phyloP scores from a whole-genome alignment of 2,797 vertebrate genomes.

The Eospalax fontanierii region DNA sequence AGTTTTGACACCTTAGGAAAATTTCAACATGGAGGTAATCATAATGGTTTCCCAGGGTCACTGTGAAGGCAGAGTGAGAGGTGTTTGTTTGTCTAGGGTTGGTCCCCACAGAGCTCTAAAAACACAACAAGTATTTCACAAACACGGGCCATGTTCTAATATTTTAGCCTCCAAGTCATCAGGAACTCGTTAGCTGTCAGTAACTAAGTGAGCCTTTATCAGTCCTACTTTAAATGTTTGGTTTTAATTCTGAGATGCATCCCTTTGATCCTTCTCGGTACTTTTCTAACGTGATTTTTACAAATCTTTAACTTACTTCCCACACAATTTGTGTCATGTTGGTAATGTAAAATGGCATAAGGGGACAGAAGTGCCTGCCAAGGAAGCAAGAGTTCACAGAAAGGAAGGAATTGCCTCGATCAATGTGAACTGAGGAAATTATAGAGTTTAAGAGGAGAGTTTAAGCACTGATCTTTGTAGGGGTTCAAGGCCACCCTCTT shows the following conservation, averaged over 20 bases:
- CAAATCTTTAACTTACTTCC: slow-evolving; percentile 38
- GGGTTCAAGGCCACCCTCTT: not conserved
- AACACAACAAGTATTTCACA: not conserved
- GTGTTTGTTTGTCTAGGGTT: not conserved
- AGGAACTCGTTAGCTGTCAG: slow-evolving; percentile 24
- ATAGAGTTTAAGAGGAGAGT: slow-evolving; percentile 16
- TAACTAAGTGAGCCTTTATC: not conserved
- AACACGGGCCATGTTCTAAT: too few relatives aligned
- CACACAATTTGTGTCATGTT: not conserved
- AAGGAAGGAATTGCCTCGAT: not conserved
- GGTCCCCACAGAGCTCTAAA: not conserved
- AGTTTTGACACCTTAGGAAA: slow-evolving; percentile 17
- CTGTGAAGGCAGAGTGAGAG: not conserved
- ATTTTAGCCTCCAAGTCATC: not conserved
- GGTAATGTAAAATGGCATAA: not conserved
- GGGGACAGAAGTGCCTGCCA: not conserved
- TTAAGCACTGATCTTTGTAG: not conserved
- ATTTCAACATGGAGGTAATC: not conserved
- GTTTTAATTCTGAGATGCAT: slow-evolving; percentile 51
- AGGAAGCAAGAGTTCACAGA: not conserved
- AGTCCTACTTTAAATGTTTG: slow-evolving; percentile 30
- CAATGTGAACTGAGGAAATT: not conserved
- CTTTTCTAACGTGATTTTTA: slow-evolving; percentile 57
- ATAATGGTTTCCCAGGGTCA: not conserved
- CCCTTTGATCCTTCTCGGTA: slow-evolving; percentile 24